Evolutionary conservation across 1,140 invertebrate species (phyloP), one percentile per base, ranked within the genome.

Genomic region (Tetramorium alpestre): DNA sequence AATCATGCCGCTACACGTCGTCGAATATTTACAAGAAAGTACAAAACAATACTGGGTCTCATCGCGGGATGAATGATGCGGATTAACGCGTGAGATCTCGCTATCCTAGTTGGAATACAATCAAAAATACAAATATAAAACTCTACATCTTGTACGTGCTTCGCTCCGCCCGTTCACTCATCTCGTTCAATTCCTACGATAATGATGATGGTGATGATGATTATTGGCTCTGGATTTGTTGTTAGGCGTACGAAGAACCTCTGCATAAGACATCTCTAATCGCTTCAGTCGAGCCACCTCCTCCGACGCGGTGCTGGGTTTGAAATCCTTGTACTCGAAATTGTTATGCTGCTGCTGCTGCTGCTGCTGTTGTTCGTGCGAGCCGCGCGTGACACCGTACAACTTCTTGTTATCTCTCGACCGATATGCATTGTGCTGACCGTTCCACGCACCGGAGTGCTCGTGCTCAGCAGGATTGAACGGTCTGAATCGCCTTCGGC

Each of bases 181-280:
- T 41, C 13, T 18, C 0, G n/a, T 69, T 89, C 92, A 93, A 47
- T 89, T 92, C 76, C 92, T 93, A 87, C 93, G 93, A 69, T 85
- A 69, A 77, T 86, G 62, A 44, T 81, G 64, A 69, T 81, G 64
- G 18, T 78, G 44, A 65, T 77, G 38, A 84, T 85, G 51, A 88
- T 86, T 90, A 41, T 88, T 92, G 44, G 87, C 78, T 90, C 95
- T 95, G 69, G 94, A 86, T 86, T 96, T 95, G 89, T 97, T 97
- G 88, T 97, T 97, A 58, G 97, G 96, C 92, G 97, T 97, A 70
- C 97, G 96, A 13, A 98, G 94, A 4, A 97, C 98, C 93, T 98
- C 98, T 0, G 98, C 98, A 92, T 98, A 98, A 4, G 97, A 97
- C 92, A 97, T 96, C 89, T 98, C 98, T 41, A 98, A 94, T 88